Conservation (phyloP, 2,888 invertebrate species). For the Orchesella flavescens region DNA sequence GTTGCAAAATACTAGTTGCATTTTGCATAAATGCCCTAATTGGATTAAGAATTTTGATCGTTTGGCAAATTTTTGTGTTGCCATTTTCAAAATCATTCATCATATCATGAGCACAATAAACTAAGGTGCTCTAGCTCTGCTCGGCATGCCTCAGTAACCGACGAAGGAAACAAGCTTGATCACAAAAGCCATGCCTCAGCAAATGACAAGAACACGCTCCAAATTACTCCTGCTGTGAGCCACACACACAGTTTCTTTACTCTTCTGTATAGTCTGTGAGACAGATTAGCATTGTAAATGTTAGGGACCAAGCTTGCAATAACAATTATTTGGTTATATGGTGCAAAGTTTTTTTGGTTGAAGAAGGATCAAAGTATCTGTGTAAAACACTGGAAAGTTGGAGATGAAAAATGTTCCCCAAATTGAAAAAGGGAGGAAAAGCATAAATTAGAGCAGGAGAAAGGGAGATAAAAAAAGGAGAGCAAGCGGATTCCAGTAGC, state of each 20-base stretch:
- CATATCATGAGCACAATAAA: neutral
- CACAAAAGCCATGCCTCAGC: neutral
- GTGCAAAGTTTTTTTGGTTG: no score
- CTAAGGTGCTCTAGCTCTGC: no score
- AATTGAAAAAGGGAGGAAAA: constrained; percentile 43
- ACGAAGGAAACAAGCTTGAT: no score
- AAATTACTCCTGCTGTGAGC: constrained; percentile 16
- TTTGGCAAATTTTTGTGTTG: neutral
- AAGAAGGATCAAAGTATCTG: neutral
- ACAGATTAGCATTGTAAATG: no score
- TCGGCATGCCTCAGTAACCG: no score
- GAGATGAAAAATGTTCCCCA: constrained; percentile 38
- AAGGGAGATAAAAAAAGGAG: neutral
- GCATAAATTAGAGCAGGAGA: constrained; percentile 18
- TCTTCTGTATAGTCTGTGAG: no score
- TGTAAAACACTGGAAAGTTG: neutral
- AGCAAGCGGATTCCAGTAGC: constrained; percentile 42
- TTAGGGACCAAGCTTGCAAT: no score
- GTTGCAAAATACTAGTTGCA: no score
- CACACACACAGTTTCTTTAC: constrained; percentile 29
- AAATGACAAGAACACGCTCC: constrained; percentile 39
- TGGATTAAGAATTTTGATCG: neutral
- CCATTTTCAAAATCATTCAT: neutral
- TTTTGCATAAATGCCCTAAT: no score
- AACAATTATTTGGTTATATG: no score